A percentile compares a stretch with the other conserved stretches of the same genome.
Conservation (phyloP, 2,113 vertebrate genomes). For the Nothobranchius furzeri region DNA sequence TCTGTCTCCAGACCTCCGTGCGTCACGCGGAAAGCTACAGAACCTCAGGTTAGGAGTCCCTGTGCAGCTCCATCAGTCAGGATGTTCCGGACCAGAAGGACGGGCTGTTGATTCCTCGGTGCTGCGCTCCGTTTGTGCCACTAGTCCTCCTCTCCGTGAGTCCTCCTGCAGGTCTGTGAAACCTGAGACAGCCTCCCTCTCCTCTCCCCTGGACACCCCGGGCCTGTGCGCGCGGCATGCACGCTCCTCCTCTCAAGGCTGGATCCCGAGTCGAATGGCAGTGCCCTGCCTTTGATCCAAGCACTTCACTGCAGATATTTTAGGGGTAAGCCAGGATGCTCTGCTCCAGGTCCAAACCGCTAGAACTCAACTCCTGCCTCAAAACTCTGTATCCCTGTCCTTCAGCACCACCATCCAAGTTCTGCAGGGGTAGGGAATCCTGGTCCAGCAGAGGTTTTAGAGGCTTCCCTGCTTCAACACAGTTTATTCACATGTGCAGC, state of each 20-base stretch:
- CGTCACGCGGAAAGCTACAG: constrained; percentile 21
- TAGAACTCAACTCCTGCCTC: constrained; percentile 1
- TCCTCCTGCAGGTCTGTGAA: constrained; percentile 57
- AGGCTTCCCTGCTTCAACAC: too few species aligned
- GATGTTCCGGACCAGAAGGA: constrained; percentile 7
- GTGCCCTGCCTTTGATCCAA: constrained; percentile 59
- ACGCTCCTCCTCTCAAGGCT: constrained; percentile 72
- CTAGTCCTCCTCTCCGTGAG: constrained; percentile 31
- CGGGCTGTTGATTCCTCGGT: constrained; percentile 32
- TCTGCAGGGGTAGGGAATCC: too few species aligned
- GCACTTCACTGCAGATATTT: constrained; percentile 69
- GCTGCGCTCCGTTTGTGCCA: constrained; percentile 39
- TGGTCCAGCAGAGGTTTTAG: too few species aligned
- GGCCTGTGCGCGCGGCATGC: constrained; percentile 20
- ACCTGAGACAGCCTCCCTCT: constrained; percentile 55
- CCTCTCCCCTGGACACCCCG: constrained; percentile 20
- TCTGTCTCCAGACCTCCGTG: constrained; percentile 10
- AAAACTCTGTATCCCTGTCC: too few species aligned
- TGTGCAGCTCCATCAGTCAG: constrained; percentile 17
- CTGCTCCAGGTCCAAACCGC: constrained; percentile 27
- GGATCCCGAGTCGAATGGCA: constrained; percentile 42
- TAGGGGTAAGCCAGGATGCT: constrained; percentile 62
- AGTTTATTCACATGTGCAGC: too few species aligned
- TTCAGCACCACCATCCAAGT: too few species aligned
- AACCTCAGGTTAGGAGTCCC: constrained; percentile 26